These are phyloP conservation scores for Scrobipalpa atriplicella DNA, from an alignment of 2,888 invertebrate species.

Conservation along the genomic window DNA sequence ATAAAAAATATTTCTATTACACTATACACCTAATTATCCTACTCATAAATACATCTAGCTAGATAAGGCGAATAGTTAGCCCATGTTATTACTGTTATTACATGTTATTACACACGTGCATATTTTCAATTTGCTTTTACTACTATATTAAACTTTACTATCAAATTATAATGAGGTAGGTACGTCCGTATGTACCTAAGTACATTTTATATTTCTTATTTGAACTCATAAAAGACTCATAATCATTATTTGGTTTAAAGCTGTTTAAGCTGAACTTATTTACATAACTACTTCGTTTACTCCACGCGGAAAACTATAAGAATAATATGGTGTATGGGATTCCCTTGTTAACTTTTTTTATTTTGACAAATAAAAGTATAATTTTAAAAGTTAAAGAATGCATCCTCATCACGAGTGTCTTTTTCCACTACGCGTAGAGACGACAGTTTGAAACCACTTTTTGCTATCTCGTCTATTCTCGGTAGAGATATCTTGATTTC, in stretches of 20 bases:
- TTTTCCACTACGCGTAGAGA: conserved; percentile 33
- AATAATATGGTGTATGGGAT: background rate
- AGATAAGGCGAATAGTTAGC: too few relatives aligned
- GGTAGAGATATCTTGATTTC: conserved; percentile 83
- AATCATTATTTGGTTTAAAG: background rate
- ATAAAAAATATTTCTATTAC: too few relatives aligned
- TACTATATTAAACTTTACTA: too few relatives aligned
- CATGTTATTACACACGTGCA: too few relatives aligned
- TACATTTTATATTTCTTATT: too few relatives aligned
- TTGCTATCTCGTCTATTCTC: conserved; percentile 79
- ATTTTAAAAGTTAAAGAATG: conserved; percentile 48
- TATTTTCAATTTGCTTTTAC: too few relatives aligned
- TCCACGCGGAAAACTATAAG: background rate
- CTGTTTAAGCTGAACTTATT: background rate
- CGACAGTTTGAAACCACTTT: conserved; percentile 50
- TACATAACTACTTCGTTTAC: background rate
- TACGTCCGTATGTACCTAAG: too few relatives aligned
- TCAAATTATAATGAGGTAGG: too few relatives aligned
- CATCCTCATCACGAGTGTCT: conserved; percentile 41
- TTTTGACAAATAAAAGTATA: too few relatives aligned
- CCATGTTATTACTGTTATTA: too few relatives aligned
- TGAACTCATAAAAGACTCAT: background rate
- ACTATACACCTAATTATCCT: too few relatives aligned
- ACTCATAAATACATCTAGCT: too few relatives aligned
- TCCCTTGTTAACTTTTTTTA: background rate